Evolutionary conservation across 2,113 vertebrate genomes (phyloP).

Genomic region (Eulacestoma nigropectus): DNA sequence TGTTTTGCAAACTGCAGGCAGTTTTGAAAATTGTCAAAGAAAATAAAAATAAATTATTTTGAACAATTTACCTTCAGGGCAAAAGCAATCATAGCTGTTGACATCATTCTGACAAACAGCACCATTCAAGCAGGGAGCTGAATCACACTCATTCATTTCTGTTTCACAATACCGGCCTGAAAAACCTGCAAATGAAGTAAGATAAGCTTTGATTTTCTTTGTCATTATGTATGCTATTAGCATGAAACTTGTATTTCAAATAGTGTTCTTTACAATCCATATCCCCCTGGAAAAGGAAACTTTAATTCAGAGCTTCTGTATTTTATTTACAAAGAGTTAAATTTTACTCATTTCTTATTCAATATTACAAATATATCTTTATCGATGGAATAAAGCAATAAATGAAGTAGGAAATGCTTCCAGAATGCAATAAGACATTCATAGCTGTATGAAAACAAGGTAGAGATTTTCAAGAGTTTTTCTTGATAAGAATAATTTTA

Average conservation of each 20-base stretch:
- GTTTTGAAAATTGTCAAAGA: conserved; percentile 30
- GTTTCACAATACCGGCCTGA: conserved; percentile 68
- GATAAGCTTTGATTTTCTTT: conserved; percentile 34
- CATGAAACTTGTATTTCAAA: neutral
- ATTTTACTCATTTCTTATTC: neutral
- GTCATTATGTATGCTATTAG: neutral
- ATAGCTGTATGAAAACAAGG: neutral
- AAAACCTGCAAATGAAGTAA: conserved; percentile 61
- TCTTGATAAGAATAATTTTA: neutral
- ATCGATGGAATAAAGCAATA: neutral
- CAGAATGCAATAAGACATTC: neutral
- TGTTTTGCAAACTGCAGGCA: neutral
- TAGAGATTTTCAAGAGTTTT: neutral
- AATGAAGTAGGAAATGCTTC: neutral
- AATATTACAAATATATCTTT: neutral
- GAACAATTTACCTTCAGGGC: conserved; percentile 68
- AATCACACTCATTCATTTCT: conserved; percentile 72
- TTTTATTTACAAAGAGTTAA: neutral
- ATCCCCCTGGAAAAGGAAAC: neutral
- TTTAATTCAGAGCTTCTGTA: neutral
- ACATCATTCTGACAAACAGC: conserved; percentile 71
- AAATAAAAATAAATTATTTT: conserved; percentile 56
- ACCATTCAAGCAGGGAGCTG: conserved; percentile 71
- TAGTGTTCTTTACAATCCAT: neutral
- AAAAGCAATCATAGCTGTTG: conserved; percentile 75